These are phyloP conservation scores for Athalia circularis DNA, from an alignment of 2,888 invertebrate genomes.

Conservation along the genomic window DNA sequence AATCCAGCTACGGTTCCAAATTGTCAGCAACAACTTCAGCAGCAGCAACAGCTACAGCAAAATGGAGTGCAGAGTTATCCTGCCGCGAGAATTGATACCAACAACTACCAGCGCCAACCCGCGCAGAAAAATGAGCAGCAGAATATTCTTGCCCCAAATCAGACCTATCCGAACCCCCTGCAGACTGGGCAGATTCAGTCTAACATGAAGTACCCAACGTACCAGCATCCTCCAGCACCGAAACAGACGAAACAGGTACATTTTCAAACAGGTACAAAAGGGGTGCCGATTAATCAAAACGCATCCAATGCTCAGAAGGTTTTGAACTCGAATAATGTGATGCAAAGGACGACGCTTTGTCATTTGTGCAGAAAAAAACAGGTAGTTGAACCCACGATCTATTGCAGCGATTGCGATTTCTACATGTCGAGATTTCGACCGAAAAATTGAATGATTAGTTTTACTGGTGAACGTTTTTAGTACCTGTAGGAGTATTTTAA, in stretches of 20 bases:
- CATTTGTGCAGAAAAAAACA: slow-evolving; percentile 92
- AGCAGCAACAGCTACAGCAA: slow-evolving; percentile 52
- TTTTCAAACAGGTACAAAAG: slow-evolving; percentile 84
- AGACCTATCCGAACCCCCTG: slow-evolving; percentile 67
- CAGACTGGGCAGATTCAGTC: slow-evolving; percentile 68
- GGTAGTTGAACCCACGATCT: slow-evolving; percentile 85
- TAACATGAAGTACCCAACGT: slow-evolving; percentile 76
- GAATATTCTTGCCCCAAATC: slow-evolving; percentile 64
- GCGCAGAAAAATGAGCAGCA: slow-evolving; percentile 73
- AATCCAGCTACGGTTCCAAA: slow-evolving; percentile 62
- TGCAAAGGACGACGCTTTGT: slow-evolving; percentile 82
- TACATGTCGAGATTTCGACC: slow-evolving; percentile 92
- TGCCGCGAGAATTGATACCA: slow-evolving; percentile 54
- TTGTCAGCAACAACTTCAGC: slow-evolving; percentile 53
- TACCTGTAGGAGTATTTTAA: slow-evolving; percentile 9
- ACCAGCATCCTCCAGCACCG: slow-evolving; percentile 80
- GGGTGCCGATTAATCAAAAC: slow-evolving; percentile 79
- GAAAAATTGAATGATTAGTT: slow-evolving; percentile 72
- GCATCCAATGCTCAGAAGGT: slow-evolving; percentile 87
- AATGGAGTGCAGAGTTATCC: slow-evolving; percentile 57
- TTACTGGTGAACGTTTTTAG: not conserved
- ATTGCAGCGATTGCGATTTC: slow-evolving; percentile 94
- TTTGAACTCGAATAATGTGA: slow-evolving; percentile 46
- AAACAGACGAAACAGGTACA: slow-evolving; percentile 81
- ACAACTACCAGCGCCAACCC: slow-evolving; percentile 69